Evolutionary conservation across 2,797 vertebrate genomes (phyloP).

Genomic region (Botia kubotai): DNA sequence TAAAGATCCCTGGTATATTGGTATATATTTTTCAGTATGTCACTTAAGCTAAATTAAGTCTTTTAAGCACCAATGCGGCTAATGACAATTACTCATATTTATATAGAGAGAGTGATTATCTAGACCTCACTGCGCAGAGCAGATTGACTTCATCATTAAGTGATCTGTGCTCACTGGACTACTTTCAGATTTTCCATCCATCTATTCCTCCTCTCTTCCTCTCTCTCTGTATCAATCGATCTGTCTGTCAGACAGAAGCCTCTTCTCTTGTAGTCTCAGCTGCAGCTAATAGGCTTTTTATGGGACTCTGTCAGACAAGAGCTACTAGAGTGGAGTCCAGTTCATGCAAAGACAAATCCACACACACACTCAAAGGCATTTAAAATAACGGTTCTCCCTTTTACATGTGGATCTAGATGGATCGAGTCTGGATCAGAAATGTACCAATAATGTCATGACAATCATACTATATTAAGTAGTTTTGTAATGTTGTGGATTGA

Average conservation of each 20-base stretch:
- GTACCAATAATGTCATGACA: conserved; percentile 52
- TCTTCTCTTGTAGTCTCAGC: conserved; percentile 65
- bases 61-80: conserved; percentile 10
- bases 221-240: conserved; percentile 50
- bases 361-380: conserved; percentile 46
- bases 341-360: conserved; percentile 58
- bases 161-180: conserved; percentile 41
- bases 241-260: conserved; percentile 58
- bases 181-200: conserved; percentile 43
- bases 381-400: conserved; percentile 9
- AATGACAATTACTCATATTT: conserved; percentile 9
- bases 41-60: conserved; percentile 31
- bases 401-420: not conserved
- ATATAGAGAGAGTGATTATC: not conserved
- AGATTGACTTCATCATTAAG: conserved; percentile 39
- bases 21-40: not conserved
- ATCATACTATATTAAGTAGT: conserved; percentile 48
- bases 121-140: conserved; percentile 16
- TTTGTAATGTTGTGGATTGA: conserved; percentile 2
- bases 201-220: conserved; percentile 36
- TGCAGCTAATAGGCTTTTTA: conserved; percentile 80
- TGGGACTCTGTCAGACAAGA: conserved; percentile 71
- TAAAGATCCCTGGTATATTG: conserved; percentile 8
- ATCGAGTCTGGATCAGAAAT: conserved; percentile 6
- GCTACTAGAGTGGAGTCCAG: conserved; percentile 63